Percentiles rank a stretch among this genome's conserved stretches.
Evolutionary conservation across 2,797 vertebrate species (phyloP).

Genomic region (Megalops cyprinoides): DNA sequence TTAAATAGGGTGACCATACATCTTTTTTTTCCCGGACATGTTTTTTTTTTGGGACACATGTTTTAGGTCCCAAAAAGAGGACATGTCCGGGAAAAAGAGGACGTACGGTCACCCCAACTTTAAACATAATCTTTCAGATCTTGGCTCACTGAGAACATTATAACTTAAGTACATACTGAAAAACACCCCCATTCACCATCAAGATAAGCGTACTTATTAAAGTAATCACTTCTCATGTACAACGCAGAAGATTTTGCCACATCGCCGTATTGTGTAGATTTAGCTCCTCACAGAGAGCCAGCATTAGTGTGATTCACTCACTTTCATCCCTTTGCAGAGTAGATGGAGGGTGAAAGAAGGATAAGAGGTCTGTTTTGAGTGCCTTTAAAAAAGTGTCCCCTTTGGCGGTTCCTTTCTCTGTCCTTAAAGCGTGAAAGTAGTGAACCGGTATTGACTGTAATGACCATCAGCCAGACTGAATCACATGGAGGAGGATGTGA

Average conservation of each 20-base stretch:
- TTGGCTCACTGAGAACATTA: background rate
- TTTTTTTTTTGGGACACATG: too few relatives aligned
- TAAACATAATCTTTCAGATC: background rate
- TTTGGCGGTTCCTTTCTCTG: background rate
- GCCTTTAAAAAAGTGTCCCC: background rate
- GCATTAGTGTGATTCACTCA: background rate
- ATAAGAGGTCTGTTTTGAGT: background rate
- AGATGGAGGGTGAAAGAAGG: conserved; percentile 1
- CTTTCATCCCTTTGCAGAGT: background rate
- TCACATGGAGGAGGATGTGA: background rate
- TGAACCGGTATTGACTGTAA: background rate
- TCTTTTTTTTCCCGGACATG: too few relatives aligned
- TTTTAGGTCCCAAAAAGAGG: too few relatives aligned
- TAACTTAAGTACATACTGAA: background rate
- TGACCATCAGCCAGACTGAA: conserved; percentile 1
- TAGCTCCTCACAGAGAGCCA: background rate
- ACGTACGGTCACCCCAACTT: too few relatives aligned
- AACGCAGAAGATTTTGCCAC: background rate
- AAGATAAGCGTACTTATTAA: background rate
- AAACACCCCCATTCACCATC: background rate
- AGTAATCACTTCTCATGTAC: background rate
- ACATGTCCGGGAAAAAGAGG: too few relatives aligned
- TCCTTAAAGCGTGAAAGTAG: background rate
- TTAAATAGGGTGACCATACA: too few relatives aligned
- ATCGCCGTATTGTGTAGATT: background rate